Evolutionary conservation across 2,888 invertebrate species (phyloP).

Genomic region (Coleophora flavipennella): DNA sequence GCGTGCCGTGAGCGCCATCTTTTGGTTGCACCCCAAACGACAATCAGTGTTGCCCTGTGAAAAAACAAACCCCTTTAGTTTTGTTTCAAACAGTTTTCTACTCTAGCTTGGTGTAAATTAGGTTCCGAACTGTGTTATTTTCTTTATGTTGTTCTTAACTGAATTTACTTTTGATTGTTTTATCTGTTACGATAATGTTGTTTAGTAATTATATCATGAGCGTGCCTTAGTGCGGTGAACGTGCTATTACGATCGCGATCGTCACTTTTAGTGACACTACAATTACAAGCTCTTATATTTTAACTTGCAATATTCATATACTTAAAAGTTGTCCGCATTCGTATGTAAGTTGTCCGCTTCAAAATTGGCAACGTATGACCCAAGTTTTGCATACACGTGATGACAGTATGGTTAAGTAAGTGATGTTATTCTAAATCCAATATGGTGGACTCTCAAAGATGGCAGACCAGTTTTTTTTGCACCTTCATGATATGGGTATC

Average conservation of each 20-base stretch:
- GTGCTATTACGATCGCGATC: slow-evolving; percentile 31
- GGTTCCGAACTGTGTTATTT: slow-evolving; percentile 1
- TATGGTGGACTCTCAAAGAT: too few species aligned
- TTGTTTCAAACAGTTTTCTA: slow-evolving; percentile 12
- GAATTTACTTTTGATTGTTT: slow-evolving; percentile 42
- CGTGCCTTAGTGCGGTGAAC: slow-evolving; percentile 45
- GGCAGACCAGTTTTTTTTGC: too few species aligned
- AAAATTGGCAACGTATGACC: too few species aligned
- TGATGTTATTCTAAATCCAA: too few species aligned
- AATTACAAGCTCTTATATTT: too few species aligned
- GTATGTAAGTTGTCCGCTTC: too few species aligned
- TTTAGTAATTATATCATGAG: slow-evolving; percentile 63
- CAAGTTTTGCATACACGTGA: too few species aligned
- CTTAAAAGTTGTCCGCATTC: too few species aligned
- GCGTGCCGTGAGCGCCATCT: slow-evolving; percentile 61
- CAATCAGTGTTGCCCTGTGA: slow-evolving; percentile 39
- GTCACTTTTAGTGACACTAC: slow-evolving; percentile 40
- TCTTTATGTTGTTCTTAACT: slow-evolving; percentile 7
- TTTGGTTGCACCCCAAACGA: slow-evolving; percentile 58
- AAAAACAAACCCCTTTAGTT: slow-evolving; percentile 30
- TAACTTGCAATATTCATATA: too few species aligned
- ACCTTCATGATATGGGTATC: too few species aligned
- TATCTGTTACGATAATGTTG: slow-evolving; percentile 57
- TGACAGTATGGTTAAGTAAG: too few species aligned
- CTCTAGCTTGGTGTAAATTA: slow-evolving; percentile 5